phyloP scores from a whole-genome alignment of 2,113 vertebrate genomes.

The Lasiurus cinereus region DNA sequence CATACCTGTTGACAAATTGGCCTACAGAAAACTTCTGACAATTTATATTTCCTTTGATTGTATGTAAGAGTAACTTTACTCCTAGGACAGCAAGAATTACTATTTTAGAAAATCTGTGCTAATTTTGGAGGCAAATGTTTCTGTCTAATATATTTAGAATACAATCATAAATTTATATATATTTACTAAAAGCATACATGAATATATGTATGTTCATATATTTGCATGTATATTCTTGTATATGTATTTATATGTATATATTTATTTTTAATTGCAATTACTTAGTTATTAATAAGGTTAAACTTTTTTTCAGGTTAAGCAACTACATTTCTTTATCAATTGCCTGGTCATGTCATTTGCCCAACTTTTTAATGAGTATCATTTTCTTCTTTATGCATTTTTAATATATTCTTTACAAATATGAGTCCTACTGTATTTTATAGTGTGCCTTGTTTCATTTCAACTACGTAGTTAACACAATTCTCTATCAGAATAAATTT shows the following conservation, averaged over 20 bases:
- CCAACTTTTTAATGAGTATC: constrained; percentile 50
- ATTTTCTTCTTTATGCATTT: not conserved
- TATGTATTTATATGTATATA: not conserved
- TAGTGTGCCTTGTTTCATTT: not conserved
- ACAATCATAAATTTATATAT: not conserved
- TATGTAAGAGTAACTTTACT: not conserved
- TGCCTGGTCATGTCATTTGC: not conserved
- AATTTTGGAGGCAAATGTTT: constrained; percentile 37
- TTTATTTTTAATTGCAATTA: not conserved
- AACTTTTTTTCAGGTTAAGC: constrained; percentile 32
- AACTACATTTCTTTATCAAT: constrained; percentile 18
- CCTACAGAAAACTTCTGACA: not conserved
- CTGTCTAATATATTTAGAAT: constrained; percentile 40
- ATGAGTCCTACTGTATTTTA: not conserved
- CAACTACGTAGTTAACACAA: not conserved
- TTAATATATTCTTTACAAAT: not conserved
- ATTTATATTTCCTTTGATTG: not conserved
- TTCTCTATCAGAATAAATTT: not conserved
- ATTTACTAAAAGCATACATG: not conserved
- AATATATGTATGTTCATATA: not conserved
- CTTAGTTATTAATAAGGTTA: constrained; percentile 47
- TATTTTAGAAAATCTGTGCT: constrained; percentile 23
- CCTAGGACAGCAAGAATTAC: not conserved
- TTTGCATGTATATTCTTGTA: not conserved
- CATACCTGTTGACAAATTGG: not conserved